These are phyloP conservation scores for Ramphastos sulfuratus DNA, from an alignment of 2,113 vertebrate species.

Conservation along the genomic window DNA sequence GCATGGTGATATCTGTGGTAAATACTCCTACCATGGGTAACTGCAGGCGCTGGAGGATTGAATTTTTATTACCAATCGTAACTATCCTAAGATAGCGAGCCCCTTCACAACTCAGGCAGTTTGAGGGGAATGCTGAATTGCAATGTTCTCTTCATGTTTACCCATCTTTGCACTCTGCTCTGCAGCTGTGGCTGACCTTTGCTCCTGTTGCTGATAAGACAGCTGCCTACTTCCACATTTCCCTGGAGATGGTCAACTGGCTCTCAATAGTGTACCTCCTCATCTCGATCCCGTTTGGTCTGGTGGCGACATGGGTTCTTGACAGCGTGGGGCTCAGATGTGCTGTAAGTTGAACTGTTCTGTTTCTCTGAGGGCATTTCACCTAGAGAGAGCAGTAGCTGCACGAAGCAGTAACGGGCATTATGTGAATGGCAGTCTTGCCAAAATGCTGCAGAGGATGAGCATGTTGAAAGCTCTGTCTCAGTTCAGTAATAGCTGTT, in stretches of 20 bases:
- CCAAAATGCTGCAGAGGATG: background rate
- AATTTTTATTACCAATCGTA: background rate
- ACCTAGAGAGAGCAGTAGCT: background rate
- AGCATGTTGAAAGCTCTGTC: background rate
- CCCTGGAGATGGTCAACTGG: constrained; percentile 84
- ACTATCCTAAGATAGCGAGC: accelerated
- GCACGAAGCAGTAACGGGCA: background rate
- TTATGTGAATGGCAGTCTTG: background rate
- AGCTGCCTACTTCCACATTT: constrained; percentile 74
- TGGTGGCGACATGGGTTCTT: constrained; percentile 89
- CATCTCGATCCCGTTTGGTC: constrained; percentile 84
- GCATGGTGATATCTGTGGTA: too few species aligned
- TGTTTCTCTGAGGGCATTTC: background rate
- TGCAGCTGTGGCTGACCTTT: constrained; percentile 92
- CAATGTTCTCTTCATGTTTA: background rate
- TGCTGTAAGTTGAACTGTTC: constrained; percentile 76
- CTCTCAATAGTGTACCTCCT: constrained; percentile 88
- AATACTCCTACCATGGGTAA: background rate
- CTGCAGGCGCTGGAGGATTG: background rate
- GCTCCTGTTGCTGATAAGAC: constrained; percentile 88
- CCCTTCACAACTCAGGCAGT: background rate
- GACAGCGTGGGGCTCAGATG: constrained; percentile 86
- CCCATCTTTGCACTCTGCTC: background rate
- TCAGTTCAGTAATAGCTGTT: background rate
- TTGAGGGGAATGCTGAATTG: background rate